A percentile compares a stretch with the other conserved stretches of the same genome.
These are phyloP conservation scores for Eupithecia pulchellata DNA, from an alignment of 2,888 invertebrate species.

Conservation along the genomic window DNA sequence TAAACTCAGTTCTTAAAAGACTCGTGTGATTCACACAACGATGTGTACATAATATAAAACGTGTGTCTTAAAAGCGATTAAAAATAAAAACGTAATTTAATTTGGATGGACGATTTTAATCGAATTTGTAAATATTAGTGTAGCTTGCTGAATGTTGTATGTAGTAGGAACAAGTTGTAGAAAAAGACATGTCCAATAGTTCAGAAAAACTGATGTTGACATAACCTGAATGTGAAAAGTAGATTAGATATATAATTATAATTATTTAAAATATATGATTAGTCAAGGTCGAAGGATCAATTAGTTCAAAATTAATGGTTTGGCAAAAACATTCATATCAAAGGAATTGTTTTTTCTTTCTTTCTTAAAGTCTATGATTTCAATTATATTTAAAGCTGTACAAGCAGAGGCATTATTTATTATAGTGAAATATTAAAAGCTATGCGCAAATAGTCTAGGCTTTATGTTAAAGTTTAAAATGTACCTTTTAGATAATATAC, in stretches of 20 bases:
- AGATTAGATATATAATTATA: slow-evolving; percentile 1
- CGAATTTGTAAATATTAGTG: slow-evolving; percentile 64
- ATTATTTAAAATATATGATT: neutral
- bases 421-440: neutral
- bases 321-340: slow-evolving; percentile 5
- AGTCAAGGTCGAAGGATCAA: slow-evolving; percentile 3
- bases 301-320: slow-evolving; percentile 8
- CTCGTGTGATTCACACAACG: slow-evolving; percentile 32
- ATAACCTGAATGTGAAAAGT: slow-evolving; percentile 13
- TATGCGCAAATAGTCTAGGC: neutral
- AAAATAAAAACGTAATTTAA: slow-evolving; percentile 33
- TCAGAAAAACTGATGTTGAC: slow-evolving; percentile 7
- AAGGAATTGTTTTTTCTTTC: neutral
- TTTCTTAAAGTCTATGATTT: neutral
- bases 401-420: slow-evolving; percentile 2
- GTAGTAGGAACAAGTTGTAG: slow-evolving; percentile 30
- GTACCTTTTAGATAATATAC: neutral
- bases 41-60: slow-evolving; percentile 47
- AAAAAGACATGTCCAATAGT: slow-evolving; percentile 32
- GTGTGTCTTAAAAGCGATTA: slow-evolving; percentile 33
- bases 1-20: slow-evolving; percentile 1
- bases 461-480: neutral
- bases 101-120: slow-evolving; percentile 48
- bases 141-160: slow-evolving; percentile 43
- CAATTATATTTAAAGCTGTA: neutral